phyloP scores from a whole-genome alignment of 2,113 vertebrate species.

The Herpailurus yagouaroundi region DNA sequence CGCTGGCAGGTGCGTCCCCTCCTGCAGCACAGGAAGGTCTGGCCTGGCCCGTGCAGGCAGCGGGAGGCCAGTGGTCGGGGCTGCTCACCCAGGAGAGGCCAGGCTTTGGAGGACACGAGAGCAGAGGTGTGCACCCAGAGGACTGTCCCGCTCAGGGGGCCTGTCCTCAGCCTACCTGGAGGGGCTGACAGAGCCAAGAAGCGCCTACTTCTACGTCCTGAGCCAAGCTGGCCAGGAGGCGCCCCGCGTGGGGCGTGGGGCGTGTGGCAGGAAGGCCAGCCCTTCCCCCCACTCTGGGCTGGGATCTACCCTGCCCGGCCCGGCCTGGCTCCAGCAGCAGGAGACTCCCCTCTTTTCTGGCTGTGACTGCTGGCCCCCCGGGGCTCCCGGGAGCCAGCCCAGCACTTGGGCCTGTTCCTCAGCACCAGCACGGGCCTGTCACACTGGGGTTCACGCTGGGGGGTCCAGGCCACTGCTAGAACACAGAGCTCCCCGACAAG shows the following conservation, averaged over 20 bases:
- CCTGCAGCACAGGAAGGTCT: neutral
- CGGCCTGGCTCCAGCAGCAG: neutral
- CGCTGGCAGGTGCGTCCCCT: neutral
- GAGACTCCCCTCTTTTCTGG: neutral
- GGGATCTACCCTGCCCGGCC: neutral
- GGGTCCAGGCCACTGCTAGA: neutral
- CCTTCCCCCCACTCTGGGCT: no score
- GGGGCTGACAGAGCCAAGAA: neutral
- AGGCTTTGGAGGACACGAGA: neutral
- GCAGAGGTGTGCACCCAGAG: neutral
- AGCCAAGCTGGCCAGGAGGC: neutral
- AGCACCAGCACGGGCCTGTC: neutral
- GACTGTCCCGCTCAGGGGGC: neutral
- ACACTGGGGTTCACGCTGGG: no score
- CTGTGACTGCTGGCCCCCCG: neutral
- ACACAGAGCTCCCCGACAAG: neutral
- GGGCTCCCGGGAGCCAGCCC: neutral
- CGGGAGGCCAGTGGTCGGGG: neutral
- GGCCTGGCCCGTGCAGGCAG: neutral
- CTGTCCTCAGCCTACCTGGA: neutral
- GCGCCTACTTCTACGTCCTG: rapidly evolving
- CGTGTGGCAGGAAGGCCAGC: neutral
- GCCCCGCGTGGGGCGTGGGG: no score
- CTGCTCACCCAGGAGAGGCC: no score
- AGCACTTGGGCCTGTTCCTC: no score